Evolutionary conservation across 2,888 invertebrate species (phyloP), one percentile per base, ranked within the genome.

Genomic region (Chymomyza procnemis): DNA sequence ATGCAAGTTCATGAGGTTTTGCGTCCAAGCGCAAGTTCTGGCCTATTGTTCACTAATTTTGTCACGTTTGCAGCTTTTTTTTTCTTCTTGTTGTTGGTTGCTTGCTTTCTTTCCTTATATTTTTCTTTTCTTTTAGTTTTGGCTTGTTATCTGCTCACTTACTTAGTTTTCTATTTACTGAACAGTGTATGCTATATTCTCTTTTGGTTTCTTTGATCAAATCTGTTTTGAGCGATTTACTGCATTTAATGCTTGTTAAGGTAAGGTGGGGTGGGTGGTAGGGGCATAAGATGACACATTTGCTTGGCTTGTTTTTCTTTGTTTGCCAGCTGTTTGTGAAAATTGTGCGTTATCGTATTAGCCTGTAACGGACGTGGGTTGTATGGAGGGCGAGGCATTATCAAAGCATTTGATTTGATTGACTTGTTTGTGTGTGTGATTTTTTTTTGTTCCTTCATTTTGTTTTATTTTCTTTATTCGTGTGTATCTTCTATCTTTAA

Each of bases 31-130:
- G 19, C 54, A 54, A 21, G 26, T 68, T 71, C 61, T 68, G 62
- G 74, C 67, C 75, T 80, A 83, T 87, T 84, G 87, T 84, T 83
- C 87, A 86, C 86, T 85, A 85, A 87, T 85, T 84, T 87, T 83
- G 84, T 85, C 84, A 85, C 87, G 84, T 87, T 85, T 84, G 87
- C 86, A 80, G 76, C 80, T 87, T 83, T 86, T 82, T 75, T 75
- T 79, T 63, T 74, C 69, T 73, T 66, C 21, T 22, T 21, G 18
- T 55, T 68, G 67, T 69, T 76, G 71, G 21, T 22, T 3, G 12
- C 56, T 56, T 56, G 8, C n/a, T 61, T 67, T 34, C 30, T 14
- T 54, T 34, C 55, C 30, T 61, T 69, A 19, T 22, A 19, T 16
- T n/a, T n/a, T 30, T 61, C 22, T 50, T 61, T 59, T 64, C 41